These are phyloP conservation scores for Acheta domesticus DNA, from an alignment of 2,888 invertebrate genomes.

Conservation along the genomic window DNA sequence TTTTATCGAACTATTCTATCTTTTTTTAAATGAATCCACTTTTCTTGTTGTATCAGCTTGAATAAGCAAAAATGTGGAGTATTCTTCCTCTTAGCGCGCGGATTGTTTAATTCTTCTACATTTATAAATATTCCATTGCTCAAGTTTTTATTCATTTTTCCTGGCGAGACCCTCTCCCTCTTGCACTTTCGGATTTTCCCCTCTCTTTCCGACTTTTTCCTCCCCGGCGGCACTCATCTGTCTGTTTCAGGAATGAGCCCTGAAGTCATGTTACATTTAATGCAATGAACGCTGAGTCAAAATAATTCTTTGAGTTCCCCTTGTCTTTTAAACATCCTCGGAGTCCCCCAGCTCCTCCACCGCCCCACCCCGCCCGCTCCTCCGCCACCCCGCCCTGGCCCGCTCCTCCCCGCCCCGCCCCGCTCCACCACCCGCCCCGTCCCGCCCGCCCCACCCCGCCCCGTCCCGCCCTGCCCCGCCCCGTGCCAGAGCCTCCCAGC, in stretches of 20 bases:
- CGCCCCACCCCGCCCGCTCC: neutral
- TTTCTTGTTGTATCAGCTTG: too few relatives aligned
- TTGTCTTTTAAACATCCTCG: conserved; percentile 30
- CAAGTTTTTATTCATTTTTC: conserved; percentile 27
- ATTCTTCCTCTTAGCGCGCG: too few relatives aligned
- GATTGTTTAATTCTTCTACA: conserved; percentile 23
- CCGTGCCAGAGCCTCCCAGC: neutral
- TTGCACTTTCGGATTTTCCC: conserved; percentile 21
- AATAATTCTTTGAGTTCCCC: conserved; percentile 35
- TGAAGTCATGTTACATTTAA: conserved; percentile 35
- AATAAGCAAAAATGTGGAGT: too few relatives aligned
- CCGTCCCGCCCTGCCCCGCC: neutral
- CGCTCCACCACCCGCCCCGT: too few relatives aligned
- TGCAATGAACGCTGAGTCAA: conserved; percentile 36
- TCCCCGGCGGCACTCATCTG: conserved; percentile 28
- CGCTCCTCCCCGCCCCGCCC: too few relatives aligned
- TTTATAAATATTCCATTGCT: conserved; percentile 28
- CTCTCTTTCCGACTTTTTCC: conserved; percentile 12
- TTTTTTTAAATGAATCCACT: too few relatives aligned
- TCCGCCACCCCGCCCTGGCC: too few relatives aligned
- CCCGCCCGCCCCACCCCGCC: conserved; percentile 19
- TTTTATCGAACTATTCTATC: too few relatives aligned
- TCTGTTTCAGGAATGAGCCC: conserved; percentile 29
- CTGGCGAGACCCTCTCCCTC: conserved; percentile 19
- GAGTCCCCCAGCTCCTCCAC: neutral